Conservation (phyloP, 2,888 invertebrate genomes). For the Eilema depressum region DNA sequence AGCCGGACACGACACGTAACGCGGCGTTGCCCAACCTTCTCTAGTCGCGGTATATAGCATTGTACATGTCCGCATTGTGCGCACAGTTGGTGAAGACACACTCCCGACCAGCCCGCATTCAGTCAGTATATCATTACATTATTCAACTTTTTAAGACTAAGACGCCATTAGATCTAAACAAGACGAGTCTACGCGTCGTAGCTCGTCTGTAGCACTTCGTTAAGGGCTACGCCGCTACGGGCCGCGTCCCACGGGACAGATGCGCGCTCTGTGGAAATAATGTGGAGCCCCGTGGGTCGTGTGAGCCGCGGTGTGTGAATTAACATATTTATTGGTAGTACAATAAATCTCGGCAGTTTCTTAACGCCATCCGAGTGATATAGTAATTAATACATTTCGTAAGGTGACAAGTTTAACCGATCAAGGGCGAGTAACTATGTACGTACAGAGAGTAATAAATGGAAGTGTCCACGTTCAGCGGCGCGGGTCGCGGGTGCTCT, state of each 20-base stretch:
- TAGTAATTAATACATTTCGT: slow-evolving; percentile 24
- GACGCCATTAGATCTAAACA: background rate
- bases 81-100: slow-evolving; percentile 1
- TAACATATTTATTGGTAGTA: slow-evolving; percentile 28
- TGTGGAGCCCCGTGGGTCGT: slow-evolving; percentile 18
- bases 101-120: background rate
- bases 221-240: slow-evolving; percentile 19
- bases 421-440: background rate
- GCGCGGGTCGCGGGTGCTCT: background rate
- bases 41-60: background rate
- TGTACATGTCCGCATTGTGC: background rate
- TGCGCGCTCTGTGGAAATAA: slow-evolving; percentile 27
- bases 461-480: background rate
- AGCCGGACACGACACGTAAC: background rate
- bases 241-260: slow-evolving; percentile 9
- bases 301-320: slow-evolving; percentile 15
- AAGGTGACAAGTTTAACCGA: background rate
- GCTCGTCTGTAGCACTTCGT: slow-evolving; percentile 14
- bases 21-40: background rate
- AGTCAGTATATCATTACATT: background rate
- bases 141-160: background rate
- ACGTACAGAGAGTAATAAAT: background rate
- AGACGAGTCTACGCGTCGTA: slow-evolving; percentile 8
- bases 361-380: slow-evolving; percentile 23
- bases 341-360: slow-evolving; percentile 26